These are phyloP conservation scores for Nasonia vitripennis DNA, from an alignment of 1,140 invertebrate genomes.

Conservation along the genomic window DNA sequence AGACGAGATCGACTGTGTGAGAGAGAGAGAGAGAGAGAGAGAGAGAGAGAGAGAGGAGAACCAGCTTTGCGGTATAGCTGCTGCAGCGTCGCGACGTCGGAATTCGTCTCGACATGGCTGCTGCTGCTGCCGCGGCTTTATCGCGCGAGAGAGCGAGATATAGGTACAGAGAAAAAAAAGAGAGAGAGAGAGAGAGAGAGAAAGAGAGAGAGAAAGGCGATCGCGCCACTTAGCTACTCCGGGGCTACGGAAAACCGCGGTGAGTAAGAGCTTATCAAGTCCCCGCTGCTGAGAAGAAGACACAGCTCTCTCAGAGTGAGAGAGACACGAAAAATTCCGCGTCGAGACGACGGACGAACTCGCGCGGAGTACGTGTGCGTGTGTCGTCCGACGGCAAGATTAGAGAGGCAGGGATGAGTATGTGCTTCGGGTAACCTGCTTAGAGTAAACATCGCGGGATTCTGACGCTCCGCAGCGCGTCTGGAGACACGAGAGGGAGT, in stretches of 20 bases:
- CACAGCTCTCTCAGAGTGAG: background rate
- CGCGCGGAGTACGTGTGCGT: background rate
- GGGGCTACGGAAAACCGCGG: slow-evolving; percentile 27
- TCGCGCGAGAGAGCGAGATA: background rate
- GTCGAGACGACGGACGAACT: slow-evolving; percentile 11
- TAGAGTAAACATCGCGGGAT: slow-evolving; percentile 31
- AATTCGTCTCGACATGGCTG: slow-evolving; percentile 63
- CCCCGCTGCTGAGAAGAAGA: background rate
- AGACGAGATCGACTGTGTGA: too few species aligned
- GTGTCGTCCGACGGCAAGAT: slow-evolving; percentile 39
- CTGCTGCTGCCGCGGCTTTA: background rate
- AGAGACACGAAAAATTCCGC: slow-evolving; percentile 40
- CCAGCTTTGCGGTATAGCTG: slow-evolving; percentile 23
- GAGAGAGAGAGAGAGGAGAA: background rate
- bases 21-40: background rate
- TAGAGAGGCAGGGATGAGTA: slow-evolving; percentile 30
- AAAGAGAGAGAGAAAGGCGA: slow-evolving; percentile 13
- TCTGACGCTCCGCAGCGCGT: background rate
- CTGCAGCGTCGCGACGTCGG: slow-evolving; percentile 67
- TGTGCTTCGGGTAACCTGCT: slow-evolving; percentile 40
- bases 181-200: background rate
- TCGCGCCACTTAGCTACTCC: slow-evolving; percentile 39
- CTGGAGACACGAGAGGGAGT: background rate
- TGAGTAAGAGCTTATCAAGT: slow-evolving; percentile 49
- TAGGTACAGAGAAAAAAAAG: background rate